These are phyloP conservation scores for Carpatolechia fugitivella DNA, from an alignment of 2,888 invertebrate genomes.

Conservation along the genomic window DNA sequence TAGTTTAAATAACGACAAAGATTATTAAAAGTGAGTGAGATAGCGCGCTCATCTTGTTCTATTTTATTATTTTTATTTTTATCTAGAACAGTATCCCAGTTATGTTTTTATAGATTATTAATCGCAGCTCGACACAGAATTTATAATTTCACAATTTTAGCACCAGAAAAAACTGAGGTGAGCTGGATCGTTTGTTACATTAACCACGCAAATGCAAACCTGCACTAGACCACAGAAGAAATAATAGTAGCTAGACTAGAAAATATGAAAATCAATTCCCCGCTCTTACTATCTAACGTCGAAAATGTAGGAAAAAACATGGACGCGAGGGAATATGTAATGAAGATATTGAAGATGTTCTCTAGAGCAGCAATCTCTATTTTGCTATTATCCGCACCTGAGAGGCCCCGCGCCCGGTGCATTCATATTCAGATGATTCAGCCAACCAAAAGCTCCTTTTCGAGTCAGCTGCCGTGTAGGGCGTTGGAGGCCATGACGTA, in stretches of 20 bases:
- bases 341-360: background rate
- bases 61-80: too few species aligned
- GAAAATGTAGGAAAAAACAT: background rate
- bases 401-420: background rate
- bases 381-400: background rate
- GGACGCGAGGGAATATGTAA: background rate
- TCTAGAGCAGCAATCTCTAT: background rate
- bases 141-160: too few species aligned
- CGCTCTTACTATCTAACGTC: background rate
- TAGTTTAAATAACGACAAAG: too few species aligned
- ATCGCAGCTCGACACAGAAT: background rate
- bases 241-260: too few species aligned
- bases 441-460: background rate
- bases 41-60: too few species aligned
- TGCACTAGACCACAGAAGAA: too few species aligned
- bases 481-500: background rate
- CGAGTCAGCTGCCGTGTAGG: background rate
- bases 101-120: too few species aligned
- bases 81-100: too few species aligned
- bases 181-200: too few species aligned
- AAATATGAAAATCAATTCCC: background rate
- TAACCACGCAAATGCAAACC: too few species aligned
- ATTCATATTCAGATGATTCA: constrained; percentile 12
- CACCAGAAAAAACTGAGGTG: too few species aligned
- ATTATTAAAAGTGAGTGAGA: too few species aligned